phyloP scores from a whole-genome alignment of 2,113 vertebrate genomes.

The Nyctereutes procyonoides region DNA sequence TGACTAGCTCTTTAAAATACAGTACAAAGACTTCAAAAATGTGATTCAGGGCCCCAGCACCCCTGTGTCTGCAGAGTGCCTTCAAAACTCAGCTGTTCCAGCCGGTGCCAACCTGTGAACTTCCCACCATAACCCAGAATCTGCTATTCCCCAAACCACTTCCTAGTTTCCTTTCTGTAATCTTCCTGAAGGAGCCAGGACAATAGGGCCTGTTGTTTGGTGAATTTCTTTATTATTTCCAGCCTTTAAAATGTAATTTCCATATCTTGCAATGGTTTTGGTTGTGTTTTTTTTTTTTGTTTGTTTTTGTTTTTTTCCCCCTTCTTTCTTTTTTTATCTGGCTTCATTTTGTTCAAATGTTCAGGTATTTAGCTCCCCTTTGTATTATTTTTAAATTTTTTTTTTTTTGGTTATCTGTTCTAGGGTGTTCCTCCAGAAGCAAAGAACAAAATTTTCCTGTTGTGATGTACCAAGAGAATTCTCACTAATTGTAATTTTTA shows the following conservation, averaged over 20 bases:
- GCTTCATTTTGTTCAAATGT: conserved; percentile 88
- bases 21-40: conserved; percentile 90
- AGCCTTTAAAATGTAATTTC: conserved; percentile 88
- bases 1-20: conserved; percentile 89
- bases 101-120: conserved; percentile 96
- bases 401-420: conserved; percentile 61
- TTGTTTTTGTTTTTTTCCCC: conserved; percentile 71
- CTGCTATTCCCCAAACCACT: conserved; percentile 88
- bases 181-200: conserved; percentile 85
- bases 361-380: conserved; percentile 87
- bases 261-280: conserved; percentile 80
- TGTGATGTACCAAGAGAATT: conserved; percentile 94
- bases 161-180: conserved; percentile 89
- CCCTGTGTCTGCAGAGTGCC: conserved; percentile 95
- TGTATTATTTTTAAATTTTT: conserved; percentile 61
- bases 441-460: conserved; percentile 86
- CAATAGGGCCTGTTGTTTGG: conserved; percentile 89
- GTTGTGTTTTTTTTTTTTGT: too few relatives aligned
- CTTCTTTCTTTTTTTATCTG: conserved; percentile 81
- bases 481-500: conserved; percentile 93
- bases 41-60: conserved; percentile 89
- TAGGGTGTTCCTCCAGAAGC: conserved; percentile 87
- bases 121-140: conserved; percentile 90
- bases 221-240: conserved; percentile 87
- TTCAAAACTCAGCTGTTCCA: conserved; percentile 96